Percentiles rank a stretch among this genome's conserved stretches.
phyloP scores from a whole-genome alignment of 1,140 invertebrate species.

The Pseudomyrmex gracilis region DNA sequence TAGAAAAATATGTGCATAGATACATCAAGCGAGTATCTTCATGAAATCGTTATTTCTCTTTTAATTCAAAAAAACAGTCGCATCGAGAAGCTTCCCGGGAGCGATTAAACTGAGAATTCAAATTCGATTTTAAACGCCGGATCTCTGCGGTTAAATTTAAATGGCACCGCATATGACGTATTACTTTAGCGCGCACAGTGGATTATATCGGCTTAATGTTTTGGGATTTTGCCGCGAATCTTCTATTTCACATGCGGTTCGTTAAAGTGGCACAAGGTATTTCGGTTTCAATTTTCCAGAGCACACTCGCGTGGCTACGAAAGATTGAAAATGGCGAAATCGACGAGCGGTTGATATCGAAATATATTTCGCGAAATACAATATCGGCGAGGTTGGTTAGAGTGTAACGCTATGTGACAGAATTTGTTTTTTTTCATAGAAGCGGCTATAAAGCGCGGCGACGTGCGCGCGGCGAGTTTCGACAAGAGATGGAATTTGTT shows the following conservation, averaged over 20 bases:
- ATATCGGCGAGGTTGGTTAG: neutral
- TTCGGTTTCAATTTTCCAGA: constrained; percentile 67
- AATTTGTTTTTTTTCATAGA: constrained; percentile 46
- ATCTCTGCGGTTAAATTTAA: constrained; percentile 30
- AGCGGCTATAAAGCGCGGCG: constrained; percentile 9
- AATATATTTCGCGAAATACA: constrained; percentile 46
- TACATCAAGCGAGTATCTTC: constrained; percentile 21
- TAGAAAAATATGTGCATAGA: neutral
- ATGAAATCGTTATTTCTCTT: constrained; percentile 4
- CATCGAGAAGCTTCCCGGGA: neutral
- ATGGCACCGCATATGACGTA: constrained; percentile 16
- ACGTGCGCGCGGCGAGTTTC: neutral
- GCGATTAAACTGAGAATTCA: constrained; percentile 51
- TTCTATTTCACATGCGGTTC: constrained; percentile 51
- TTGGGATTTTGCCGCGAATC: constrained; percentile 49
- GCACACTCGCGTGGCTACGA: constrained; percentile 18
- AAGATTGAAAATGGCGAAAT: constrained; percentile 52
- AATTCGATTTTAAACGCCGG: constrained; percentile 40
- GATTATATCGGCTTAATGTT: constrained; percentile 56
- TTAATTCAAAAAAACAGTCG: constrained; percentile 8
- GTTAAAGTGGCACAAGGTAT: constrained; percentile 49
- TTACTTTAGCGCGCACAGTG: neutral
- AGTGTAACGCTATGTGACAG: constrained; percentile 43
- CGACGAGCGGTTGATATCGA: constrained; percentile 53
- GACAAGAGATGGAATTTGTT: constrained; percentile 10